phyloP scores from a whole-genome alignment of 2,888 invertebrate species.

The Nasonia oneida region DNA sequence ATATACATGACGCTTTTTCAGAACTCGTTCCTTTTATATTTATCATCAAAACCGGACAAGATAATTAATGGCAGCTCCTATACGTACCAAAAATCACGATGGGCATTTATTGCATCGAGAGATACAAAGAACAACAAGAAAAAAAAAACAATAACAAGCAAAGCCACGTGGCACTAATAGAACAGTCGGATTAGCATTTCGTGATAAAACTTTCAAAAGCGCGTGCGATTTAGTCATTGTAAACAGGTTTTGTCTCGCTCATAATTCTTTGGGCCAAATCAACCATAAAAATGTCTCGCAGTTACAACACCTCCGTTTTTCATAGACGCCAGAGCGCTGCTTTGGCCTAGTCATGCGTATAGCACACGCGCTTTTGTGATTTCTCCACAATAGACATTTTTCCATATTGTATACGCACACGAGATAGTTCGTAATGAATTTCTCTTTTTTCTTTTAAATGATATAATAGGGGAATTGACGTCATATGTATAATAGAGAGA shows the following conservation, averaged over 20 bases:
- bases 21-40: too few species aligned
- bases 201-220: constrained; percentile 10
- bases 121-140: background rate
- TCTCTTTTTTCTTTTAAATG: background rate
- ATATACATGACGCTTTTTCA: too few species aligned
- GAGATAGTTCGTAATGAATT: background rate
- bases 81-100: too few species aligned
- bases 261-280: constrained; percentile 16
- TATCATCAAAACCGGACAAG: too few species aligned
- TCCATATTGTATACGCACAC: background rate
- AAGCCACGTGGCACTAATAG: background rate
- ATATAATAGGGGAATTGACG: background rate
- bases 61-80: too few species aligned
- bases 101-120: too few species aligned
- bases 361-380: background rate
- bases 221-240: constrained; percentile 12
- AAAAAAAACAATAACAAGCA: background rate
- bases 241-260: constrained; percentile 15
- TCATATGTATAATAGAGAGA: background rate
- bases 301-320: constrained; percentile 22
- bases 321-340: background rate
- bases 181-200: background rate
- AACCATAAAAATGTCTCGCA: constrained; percentile 4
- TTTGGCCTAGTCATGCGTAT: constrained; percentile 6
- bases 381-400: background rate